Conservation (phyloP, 2,888 invertebrate species). For the Tanytarsus gracilentus region DNA sequence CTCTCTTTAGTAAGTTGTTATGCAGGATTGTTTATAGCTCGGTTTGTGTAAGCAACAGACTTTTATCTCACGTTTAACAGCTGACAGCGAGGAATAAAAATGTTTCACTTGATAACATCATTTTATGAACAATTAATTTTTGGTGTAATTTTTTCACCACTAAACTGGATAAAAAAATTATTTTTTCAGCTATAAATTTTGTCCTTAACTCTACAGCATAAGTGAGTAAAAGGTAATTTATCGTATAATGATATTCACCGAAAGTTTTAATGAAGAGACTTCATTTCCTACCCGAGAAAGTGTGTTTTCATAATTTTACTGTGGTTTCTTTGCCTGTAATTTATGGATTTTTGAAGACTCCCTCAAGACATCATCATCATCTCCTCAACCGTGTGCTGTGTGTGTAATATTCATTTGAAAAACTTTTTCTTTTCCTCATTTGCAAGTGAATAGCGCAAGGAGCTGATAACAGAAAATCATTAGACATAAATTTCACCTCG, state of each 20-base stretch:
- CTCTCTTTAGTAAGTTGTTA: too few relatives aligned
- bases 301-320: background rate
- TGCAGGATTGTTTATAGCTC: too few relatives aligned
- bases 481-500: conserved; percentile 17
- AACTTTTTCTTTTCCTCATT: background rate
- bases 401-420: background rate
- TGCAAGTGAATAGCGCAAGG: background rate
- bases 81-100: conserved; percentile 12
- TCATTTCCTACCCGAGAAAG: too few relatives aligned
- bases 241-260: too few relatives aligned
- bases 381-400: background rate
- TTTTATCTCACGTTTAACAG: background rate
- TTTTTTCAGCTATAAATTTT: too few relatives aligned
- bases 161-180: too few relatives aligned
- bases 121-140: too few relatives aligned
- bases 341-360: conserved; percentile 14
- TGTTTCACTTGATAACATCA: conserved; percentile 14
- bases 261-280: too few relatives aligned
- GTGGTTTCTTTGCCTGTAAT: conserved; percentile 9
- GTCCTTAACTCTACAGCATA: too few relatives aligned
- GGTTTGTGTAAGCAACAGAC: background rate
- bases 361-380: background rate
- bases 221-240: conserved; percentile 9
- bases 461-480: conserved; percentile 10
- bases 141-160: too few relatives aligned